phyloP scores from a whole-genome alignment of 2,888 invertebrate genomes.

The Thymelicus acteon region DNA sequence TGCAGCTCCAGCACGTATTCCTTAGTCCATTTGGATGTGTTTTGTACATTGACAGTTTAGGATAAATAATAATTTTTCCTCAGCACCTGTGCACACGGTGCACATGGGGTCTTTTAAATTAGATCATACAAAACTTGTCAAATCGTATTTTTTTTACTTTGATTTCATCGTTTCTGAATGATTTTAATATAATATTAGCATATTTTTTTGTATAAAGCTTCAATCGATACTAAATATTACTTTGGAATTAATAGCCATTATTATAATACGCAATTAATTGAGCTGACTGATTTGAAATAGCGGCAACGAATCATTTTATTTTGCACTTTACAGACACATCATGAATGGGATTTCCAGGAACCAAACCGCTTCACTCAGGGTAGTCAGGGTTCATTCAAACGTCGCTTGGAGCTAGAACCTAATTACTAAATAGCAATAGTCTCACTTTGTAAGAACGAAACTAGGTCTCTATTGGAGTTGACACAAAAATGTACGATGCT shows the following conservation, averaged over 20 bases:
- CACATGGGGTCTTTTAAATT: not conserved
- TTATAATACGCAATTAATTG: too few relatives aligned
- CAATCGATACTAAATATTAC: too few relatives aligned
- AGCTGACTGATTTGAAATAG: too few relatives aligned
- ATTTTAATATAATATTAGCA: too few relatives aligned
- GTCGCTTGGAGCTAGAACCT: constrained; percentile 27
- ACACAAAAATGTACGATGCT: constrained; percentile 8
- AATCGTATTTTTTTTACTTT: too few relatives aligned
- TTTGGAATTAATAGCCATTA: too few relatives aligned
- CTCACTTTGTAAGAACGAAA: constrained; percentile 31
- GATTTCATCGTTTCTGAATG: too few relatives aligned
- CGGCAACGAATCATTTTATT: not conserved
- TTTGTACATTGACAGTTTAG: constrained; percentile 7
- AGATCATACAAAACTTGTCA: too few relatives aligned
- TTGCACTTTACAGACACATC: not conserved
- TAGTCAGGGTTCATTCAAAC: constrained; percentile 14
- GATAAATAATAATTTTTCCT: constrained; percentile 8
- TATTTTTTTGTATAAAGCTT: too few relatives aligned
- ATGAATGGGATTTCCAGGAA: not conserved
- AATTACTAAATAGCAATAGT: constrained; percentile 34
- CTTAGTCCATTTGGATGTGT: constrained; percentile 1
- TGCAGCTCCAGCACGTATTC: constrained; percentile 27
- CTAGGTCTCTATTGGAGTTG: constrained; percentile 30
- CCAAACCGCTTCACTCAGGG: not conserved
- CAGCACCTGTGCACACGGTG: not conserved